Evolutionary conservation across 2,888 invertebrate species (phyloP).

Genomic region (Clepsis dumicolana): DNA sequence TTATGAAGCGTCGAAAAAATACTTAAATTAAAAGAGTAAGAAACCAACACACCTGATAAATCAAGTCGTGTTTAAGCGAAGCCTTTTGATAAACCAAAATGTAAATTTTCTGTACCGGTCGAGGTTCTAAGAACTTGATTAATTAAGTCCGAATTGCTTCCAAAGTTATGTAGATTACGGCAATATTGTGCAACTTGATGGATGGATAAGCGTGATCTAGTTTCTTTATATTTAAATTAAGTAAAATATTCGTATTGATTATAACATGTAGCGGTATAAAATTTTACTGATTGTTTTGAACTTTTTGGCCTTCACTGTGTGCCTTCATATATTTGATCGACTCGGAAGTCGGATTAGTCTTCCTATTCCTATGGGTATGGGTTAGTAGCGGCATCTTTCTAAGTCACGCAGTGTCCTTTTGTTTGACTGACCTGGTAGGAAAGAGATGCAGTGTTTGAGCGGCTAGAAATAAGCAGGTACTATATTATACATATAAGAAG

Average conservation of each 20-base stretch:
- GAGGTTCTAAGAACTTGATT: slow-evolving; percentile 24
- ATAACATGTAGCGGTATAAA: background rate
- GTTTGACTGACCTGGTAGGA: too few species aligned
- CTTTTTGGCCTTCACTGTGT: background rate
- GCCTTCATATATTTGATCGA: too few species aligned
- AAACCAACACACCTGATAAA: slow-evolving; percentile 12
- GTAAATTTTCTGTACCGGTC: slow-evolving; percentile 9
- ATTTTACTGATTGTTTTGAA: background rate
- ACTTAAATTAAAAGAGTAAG: background rate
- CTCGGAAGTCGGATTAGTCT: too few species aligned
- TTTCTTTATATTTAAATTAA: slow-evolving; percentile 15
- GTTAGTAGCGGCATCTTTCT: too few species aligned
- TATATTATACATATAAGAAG: too few species aligned
- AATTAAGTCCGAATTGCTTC: slow-evolving; percentile 26
- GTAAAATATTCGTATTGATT: background rate
- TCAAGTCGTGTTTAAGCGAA: slow-evolving; percentile 1
- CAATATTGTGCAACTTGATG: slow-evolving; percentile 28
- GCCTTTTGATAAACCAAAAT: slow-evolving; percentile 14
- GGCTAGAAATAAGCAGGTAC: too few species aligned
- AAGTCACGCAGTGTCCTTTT: too few species aligned
- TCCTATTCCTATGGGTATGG: too few species aligned
- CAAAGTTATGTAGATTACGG: slow-evolving; percentile 21
- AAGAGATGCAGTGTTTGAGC: too few species aligned
- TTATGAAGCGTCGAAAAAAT: background rate
- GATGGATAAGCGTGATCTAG: slow-evolving; percentile 19